phyloP scores from a whole-genome alignment of 2,888 invertebrate species.

The Mechanitis mazaeus region DNA sequence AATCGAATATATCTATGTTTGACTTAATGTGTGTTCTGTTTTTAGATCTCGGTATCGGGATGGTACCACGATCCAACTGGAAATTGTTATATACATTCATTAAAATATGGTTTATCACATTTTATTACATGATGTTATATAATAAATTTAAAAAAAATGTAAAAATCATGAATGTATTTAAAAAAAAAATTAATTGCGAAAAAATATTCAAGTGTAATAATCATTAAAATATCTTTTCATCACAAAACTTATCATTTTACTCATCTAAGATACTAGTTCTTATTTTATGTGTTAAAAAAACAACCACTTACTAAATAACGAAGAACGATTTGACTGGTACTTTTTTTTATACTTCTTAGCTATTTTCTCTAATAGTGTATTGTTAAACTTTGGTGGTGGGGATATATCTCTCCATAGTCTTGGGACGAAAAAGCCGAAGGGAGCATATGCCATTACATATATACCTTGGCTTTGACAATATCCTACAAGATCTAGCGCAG shows the following conservation, averaged over 20 bases:
- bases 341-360: conserved; percentile 80
- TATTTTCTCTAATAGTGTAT: conserved; percentile 67
- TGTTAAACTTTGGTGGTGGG: conserved; percentile 14
- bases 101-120: neutral
- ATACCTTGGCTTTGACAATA: conserved; percentile 18
- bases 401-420: neutral
- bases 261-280: no score
- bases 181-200: no score
- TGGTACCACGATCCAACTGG: conserved; percentile 72
- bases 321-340: conserved; percentile 78
- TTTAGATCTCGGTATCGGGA: conserved; percentile 79
- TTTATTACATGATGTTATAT: no score
- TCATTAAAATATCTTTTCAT: conserved; percentile 1
- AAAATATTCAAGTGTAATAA: no score
- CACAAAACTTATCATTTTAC: neutral
- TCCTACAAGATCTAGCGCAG: conserved; percentile 10
- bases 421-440: conserved; percentile 14
- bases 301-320: conserved; percentile 77
- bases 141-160: no score
- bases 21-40: conserved; percentile 71
- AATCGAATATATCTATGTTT: conserved; percentile 78
- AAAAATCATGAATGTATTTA: no score
- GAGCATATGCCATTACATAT: conserved; percentile 10
- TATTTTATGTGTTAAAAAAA: no score
- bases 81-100: conserved; percentile 20